A percentile compares a stretch with the other conserved stretches of the same genome.
Evolutionary conservation across 2,797 vertebrate species (phyloP).

Genomic region (Nothura maculosa): DNA sequence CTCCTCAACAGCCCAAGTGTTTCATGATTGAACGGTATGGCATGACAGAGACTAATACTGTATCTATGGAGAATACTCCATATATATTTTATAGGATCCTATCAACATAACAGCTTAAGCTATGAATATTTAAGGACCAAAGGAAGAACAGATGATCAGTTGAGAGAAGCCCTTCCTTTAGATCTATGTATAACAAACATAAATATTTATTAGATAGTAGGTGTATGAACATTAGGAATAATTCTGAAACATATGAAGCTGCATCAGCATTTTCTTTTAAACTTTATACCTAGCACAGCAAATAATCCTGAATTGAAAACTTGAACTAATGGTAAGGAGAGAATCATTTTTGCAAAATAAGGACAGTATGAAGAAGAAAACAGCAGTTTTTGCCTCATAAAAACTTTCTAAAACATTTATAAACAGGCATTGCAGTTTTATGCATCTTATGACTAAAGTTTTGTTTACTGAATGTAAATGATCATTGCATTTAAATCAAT

Average conservation of each 20-base stretch:
- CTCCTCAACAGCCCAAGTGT: not conserved
- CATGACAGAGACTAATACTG: not conserved
- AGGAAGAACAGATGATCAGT: not conserved
- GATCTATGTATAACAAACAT: conserved; percentile 43
- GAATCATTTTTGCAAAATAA: conserved; percentile 19
- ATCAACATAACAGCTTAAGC: not conserved
- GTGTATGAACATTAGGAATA: conserved; percentile 45
- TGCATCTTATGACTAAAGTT: not conserved
- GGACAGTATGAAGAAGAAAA: not conserved
- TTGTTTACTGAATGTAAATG: not conserved
- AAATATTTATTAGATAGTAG: conserved; percentile 69
- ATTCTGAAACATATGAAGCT: conserved; percentile 36
- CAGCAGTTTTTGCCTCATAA: not conserved
- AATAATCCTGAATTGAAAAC: conserved; percentile 38
- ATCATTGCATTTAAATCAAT: not conserved
- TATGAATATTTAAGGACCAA: conserved; percentile 65
- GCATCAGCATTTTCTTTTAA: conserved; percentile 58
- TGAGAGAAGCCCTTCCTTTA: conserved; percentile 50
- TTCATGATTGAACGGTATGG: not conserved
- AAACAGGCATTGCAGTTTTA: not conserved
- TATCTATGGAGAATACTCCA: not conserved
- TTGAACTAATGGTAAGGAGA: conserved; percentile 20
- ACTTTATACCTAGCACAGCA: not conserved
- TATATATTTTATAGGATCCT: conserved; percentile 36
- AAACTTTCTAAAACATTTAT: not conserved